These are phyloP conservation scores for Conus ventricosus DNA, from an alignment of 1,140 invertebrate species.

Conservation along the genomic window DNA sequence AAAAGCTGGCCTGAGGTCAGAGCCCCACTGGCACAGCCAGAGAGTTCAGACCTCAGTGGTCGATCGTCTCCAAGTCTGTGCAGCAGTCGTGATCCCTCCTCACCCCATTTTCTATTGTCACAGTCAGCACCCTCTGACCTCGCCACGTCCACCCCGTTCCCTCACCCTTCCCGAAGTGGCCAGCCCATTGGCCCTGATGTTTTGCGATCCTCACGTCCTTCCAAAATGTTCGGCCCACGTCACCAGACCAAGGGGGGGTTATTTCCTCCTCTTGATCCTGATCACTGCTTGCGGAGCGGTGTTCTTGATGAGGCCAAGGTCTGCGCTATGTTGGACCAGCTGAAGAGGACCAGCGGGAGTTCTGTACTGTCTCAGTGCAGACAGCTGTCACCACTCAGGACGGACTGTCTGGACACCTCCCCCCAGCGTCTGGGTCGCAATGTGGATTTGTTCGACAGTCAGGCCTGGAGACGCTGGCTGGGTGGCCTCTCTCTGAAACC, in stretches of 20 bases:
- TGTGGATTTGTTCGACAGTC: slow-evolving; percentile 48
- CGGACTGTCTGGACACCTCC: slow-evolving; percentile 39
- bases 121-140: not conserved
- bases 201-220: not conserved
- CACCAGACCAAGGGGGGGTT: not conserved
- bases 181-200: not conserved
- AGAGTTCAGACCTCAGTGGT: not conserved
- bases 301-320: not conserved
- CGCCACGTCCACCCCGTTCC: not conserved
- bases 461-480: not conserved
- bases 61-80: not conserved
- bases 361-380: not conserved
- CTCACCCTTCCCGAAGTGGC: too few relatives aligned
- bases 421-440: slow-evolving; percentile 51
- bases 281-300: not conserved
- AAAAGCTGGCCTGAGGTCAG: not conserved
- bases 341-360: not conserved
- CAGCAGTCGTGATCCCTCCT: not conserved
- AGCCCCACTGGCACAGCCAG: not conserved
- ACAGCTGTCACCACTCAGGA: slow-evolving; percentile 28
- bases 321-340: not conserved
- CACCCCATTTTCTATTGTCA: not conserved
- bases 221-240: not conserved
- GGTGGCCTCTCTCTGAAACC: not conserved
- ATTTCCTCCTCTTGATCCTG: not conserved